phyloP scores from a whole-genome alignment of 2,113 vertebrate species.

The Psilopogon haemacephalus region DNA sequence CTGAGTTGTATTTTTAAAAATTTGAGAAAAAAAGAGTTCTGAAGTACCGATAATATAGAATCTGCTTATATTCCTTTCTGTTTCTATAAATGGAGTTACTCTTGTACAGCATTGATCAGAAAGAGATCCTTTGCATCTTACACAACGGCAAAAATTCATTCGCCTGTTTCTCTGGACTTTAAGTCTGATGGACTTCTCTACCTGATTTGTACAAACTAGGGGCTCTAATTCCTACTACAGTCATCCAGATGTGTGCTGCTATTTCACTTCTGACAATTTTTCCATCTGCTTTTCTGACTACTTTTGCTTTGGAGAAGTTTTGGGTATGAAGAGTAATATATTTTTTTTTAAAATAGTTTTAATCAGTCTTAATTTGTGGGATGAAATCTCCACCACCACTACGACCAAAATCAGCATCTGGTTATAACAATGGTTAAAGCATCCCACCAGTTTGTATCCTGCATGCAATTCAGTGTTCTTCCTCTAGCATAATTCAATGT shows the following conservation, averaged over 20 bases:
- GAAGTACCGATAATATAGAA: not conserved
- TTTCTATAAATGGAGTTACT: constrained; percentile 14
- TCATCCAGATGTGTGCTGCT: not conserved
- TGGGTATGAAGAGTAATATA: not conserved
- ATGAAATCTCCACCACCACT: not conserved
- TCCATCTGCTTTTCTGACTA: not conserved
- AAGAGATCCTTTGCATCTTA: not conserved
- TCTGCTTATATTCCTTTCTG: not conserved
- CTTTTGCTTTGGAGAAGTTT: not conserved
- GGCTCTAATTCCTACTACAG: not conserved
- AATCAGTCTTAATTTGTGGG: not conserved
- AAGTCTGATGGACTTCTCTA: not conserved
- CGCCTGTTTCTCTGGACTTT: not conserved
- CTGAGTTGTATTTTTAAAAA: not conserved
- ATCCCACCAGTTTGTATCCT: not conserved
- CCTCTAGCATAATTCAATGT: not conserved
- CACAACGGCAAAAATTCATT: not conserved
- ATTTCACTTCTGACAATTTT: not conserved
- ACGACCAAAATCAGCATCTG: not conserved
- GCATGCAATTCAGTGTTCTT: not conserved
- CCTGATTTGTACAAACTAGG: not conserved
- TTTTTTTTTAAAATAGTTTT: too few species aligned
- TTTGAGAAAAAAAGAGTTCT: not conserved
- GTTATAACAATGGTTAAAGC: not conserved
- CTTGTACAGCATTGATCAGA: not conserved